Evolutionary conservation across 2,113 vertebrate genomes (phyloP).

Genomic region (Saguinus imperator): DNA sequence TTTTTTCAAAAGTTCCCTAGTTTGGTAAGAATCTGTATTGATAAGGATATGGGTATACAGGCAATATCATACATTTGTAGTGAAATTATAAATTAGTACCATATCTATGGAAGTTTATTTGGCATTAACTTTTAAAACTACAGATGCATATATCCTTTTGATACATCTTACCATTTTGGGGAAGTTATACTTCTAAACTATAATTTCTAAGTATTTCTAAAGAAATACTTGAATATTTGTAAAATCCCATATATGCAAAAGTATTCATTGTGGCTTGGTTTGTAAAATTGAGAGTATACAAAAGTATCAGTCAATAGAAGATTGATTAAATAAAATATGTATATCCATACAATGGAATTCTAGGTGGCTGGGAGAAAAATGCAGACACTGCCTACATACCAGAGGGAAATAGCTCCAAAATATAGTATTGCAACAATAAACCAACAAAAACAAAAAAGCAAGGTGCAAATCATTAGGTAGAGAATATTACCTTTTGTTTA

Average conservation of each 20-base stretch:
- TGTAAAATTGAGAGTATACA: background rate
- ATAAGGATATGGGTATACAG: background rate
- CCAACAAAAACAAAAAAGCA: background rate
- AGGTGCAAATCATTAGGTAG: background rate
- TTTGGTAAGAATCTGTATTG: background rate
- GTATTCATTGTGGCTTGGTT: background rate
- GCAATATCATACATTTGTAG: background rate
- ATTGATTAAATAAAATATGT: background rate
- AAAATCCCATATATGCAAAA: background rate
- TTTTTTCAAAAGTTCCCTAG: background rate
- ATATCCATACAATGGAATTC: background rate
- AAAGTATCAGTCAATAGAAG: background rate
- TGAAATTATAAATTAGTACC: background rate
- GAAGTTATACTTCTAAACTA: background rate
- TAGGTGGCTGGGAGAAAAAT: background rate
- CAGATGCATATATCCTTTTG: background rate
- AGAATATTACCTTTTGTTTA: background rate
- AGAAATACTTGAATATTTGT: background rate
- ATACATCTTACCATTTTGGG: background rate
- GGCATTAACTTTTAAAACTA: background rate
- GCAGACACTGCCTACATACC: background rate
- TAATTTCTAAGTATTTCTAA: background rate
- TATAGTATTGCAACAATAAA: background rate
- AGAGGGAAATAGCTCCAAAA: background rate
- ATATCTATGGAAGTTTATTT: background rate